Conservation (phyloP, 2,797 vertebrate genomes). For the Euphonia xanthogaster region DNA sequence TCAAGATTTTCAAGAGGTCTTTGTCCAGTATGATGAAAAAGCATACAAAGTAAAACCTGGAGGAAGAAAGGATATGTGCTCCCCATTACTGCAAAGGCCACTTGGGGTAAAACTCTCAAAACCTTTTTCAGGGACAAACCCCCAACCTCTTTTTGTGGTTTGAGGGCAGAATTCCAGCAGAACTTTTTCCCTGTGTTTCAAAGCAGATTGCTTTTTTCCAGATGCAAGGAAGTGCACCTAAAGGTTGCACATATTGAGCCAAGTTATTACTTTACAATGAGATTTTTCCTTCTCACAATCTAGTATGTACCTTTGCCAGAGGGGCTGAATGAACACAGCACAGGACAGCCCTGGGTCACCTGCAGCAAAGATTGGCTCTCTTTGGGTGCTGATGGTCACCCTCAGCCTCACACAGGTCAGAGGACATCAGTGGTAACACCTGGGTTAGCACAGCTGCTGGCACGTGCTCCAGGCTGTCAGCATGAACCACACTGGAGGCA, state of each 20-base stretch:
- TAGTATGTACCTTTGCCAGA: background rate
- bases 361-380: background rate
- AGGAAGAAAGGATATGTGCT: background rate
- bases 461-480: fast-evolving
- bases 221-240: background rate
- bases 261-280: background rate
- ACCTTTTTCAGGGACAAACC: background rate
- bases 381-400: background rate
- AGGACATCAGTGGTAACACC: fast-evolving
- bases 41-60: background rate
- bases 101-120: background rate
- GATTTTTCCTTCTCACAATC: background rate
- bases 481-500: fast-evolving
- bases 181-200: background rate
- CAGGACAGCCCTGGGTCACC: background rate
- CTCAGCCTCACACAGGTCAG: background rate
- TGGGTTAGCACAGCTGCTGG: background rate
- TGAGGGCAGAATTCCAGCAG: background rate
- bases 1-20: background rate
- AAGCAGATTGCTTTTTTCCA: background rate
- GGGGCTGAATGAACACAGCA: background rate
- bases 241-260: background rate
- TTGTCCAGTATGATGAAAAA: background rate
- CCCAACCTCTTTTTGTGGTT: background rate
- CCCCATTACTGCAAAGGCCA: background rate